These are phyloP conservation scores for Formica exsecta DNA, from an alignment of 1,140 invertebrate genomes.

Conservation along the genomic window DNA sequence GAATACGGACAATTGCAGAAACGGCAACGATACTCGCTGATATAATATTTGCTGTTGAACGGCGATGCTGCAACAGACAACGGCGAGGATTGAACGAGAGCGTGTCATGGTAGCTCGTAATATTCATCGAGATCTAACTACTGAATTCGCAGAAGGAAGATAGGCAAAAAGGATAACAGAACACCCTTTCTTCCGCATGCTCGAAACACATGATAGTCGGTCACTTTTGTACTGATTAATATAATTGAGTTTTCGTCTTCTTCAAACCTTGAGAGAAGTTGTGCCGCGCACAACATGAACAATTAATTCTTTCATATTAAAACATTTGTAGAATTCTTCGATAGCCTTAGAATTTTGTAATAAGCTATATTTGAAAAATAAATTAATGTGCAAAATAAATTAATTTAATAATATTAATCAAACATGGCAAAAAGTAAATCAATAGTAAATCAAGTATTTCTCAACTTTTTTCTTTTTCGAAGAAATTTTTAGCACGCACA, in stretches of 20 bases:
- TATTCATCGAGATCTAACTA: conserved; percentile 33
- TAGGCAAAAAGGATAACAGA: conserved; percentile 31
- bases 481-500: neutral
- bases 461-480: neutral
- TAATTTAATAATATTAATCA: neutral
- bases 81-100: conserved; percentile 39
- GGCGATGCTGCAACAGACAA: conserved; percentile 65
- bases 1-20: conserved; percentile 74
- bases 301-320: neutral
- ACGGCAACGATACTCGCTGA: conserved; percentile 66
- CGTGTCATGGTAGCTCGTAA: neutral
- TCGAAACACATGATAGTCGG: conserved; percentile 24
- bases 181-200: conserved; percentile 15
- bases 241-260: neutral
- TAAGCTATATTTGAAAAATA: no score
- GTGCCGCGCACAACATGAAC: neutral
- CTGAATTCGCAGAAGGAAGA: neutral
- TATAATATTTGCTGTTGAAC: neutral
- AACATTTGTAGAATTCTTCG: no score
- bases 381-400: no score
- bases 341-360: neutral
- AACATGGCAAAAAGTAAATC: neutral
- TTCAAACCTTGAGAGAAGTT: neutral
- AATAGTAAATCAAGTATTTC: neutral
- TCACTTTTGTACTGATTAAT: neutral